phyloP scores from a whole-genome alignment of 2,797 vertebrate species.

The Dryobates pubescens region DNA sequence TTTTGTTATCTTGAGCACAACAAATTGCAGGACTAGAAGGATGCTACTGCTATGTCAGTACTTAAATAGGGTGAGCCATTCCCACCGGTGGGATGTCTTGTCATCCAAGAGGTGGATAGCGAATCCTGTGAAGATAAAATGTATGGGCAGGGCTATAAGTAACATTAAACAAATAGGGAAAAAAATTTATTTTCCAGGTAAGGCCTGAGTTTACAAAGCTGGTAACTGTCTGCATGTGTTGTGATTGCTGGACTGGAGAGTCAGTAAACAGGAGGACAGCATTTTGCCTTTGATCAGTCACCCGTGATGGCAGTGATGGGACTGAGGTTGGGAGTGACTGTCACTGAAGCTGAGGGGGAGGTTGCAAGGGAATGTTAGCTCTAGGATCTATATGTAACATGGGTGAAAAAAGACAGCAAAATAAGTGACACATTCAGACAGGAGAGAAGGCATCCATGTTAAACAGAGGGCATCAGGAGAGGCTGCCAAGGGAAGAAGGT shows the following conservation, averaged over 20 bases:
- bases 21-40: background rate
- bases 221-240: background rate
- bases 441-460: background rate
- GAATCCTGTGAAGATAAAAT: background rate
- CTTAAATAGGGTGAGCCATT: background rate
- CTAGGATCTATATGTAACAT: fast-evolving
- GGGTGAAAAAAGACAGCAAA: background rate
- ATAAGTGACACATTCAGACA: background rate
- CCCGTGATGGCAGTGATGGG: background rate
- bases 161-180: background rate
- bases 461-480: background rate
- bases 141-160: background rate
- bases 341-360: background rate
- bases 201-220: background rate
- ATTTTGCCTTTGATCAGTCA: background rate
- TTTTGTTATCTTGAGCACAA: background rate
- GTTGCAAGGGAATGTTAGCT: fast-evolving
- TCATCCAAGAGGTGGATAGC: background rate
- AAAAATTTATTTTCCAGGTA: background rate
- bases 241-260: background rate
- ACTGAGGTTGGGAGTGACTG: background rate
- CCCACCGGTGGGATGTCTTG: background rate
- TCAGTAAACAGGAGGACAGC: background rate
- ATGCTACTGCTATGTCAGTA: fast-evolving
- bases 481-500: background rate